These are phyloP conservation scores for Drosophila barbarae DNA, from an alignment of 2,888 invertebrate species.

Conservation along the genomic window DNA sequence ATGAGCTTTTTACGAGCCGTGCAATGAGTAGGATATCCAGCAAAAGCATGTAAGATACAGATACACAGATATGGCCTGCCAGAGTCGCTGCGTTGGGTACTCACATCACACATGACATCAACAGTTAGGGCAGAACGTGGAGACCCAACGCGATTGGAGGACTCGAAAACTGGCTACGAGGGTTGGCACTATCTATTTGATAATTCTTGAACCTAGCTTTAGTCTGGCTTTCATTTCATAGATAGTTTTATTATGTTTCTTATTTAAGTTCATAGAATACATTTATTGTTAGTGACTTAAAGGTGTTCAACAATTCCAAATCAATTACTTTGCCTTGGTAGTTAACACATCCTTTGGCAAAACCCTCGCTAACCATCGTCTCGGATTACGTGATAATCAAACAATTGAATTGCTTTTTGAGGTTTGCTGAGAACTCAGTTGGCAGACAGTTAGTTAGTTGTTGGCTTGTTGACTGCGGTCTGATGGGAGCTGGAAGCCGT, in stretches of 20 bases:
- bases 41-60: background rate
- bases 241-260: background rate
- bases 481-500: conserved; percentile 17
- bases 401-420: conserved; percentile 60
- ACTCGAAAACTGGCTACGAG: background rate
- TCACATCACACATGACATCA: conserved; percentile 31
- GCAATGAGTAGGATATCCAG: conserved; percentile 22
- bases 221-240: background rate
- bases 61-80: conserved; percentile 9
- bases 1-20: conserved; percentile 65
- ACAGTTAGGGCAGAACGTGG: conserved; percentile 27
- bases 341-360: conserved; percentile 5
- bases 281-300: background rate
- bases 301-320: background rate
- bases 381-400: conserved; percentile 45
- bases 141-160: background rate
- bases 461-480: conserved; percentile 41
- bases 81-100: conserved; percentile 20
- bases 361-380: conserved; percentile 9
- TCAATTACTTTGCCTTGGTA: background rate
- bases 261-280: background rate
- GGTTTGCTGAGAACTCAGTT: conserved; percentile 49
- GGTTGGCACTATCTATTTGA: background rate
- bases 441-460: conserved; percentile 17
- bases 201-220: background rate